Percentiles rank a stretch among this genome's conserved stretches.
Evolutionary conservation across 2,113 vertebrate genomes (phyloP).

Genomic region (Melanocharis versteri): DNA sequence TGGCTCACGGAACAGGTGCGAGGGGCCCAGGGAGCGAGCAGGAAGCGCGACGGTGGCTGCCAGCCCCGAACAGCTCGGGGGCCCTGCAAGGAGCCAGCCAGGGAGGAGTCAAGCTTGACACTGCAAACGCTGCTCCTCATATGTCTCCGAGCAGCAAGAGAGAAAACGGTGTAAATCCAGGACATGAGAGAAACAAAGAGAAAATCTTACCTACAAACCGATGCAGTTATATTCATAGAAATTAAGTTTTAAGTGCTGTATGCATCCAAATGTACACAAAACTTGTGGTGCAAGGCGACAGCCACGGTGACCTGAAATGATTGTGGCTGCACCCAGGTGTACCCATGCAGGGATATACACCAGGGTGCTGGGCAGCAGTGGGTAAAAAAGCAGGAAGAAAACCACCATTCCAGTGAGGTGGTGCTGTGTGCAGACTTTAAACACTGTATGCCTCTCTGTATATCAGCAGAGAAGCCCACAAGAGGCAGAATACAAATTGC

Average conservation of each 20-base stretch:
- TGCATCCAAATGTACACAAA: background rate
- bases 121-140: background rate
- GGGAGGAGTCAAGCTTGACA: background rate
- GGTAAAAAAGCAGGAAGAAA: background rate
- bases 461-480: background rate
- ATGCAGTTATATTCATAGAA: background rate
- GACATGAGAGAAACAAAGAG: background rate
- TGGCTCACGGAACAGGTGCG: background rate
- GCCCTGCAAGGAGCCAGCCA: background rate
- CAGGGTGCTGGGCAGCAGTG: background rate
- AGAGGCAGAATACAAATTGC: background rate
- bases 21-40: background rate
- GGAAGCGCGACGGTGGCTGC: background rate
- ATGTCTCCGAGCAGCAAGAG: background rate
- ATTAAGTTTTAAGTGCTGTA: background rate
- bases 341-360: rapidly evolving
- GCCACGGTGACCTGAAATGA: rapidly evolving
- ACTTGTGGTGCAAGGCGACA: rapidly evolving
- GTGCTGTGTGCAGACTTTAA: background rate
- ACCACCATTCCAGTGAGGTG: background rate
- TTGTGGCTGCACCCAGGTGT: rapidly evolving
- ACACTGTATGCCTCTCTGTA: background rate
- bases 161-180: background rate
- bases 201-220: background rate
- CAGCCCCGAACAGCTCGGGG: background rate